Conservation (phyloP, 2,888 invertebrate genomes). For the Noctuana brunneofusca region DNA sequence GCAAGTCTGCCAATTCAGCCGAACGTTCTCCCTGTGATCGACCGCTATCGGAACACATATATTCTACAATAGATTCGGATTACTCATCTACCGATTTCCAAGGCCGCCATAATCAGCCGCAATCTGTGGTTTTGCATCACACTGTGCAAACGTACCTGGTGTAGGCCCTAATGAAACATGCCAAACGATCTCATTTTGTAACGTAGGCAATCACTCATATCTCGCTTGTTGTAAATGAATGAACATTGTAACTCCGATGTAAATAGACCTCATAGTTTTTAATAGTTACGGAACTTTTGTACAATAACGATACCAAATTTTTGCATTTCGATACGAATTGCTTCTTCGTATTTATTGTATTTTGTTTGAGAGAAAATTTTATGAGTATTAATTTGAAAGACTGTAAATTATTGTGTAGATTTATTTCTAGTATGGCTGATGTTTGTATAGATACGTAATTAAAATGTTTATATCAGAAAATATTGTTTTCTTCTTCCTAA, state of each 20-base stretch:
- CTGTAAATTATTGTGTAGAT: conserved; percentile 81
- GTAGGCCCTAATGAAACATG: conserved; percentile 52
- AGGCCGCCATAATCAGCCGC: conserved; percentile 69
- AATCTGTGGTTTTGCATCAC: conserved; percentile 76
- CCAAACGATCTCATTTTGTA: conserved; percentile 70
- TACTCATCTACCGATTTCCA: conserved; percentile 86
- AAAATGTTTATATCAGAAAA: conserved; percentile 74
- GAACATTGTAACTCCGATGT: conserved; percentile 63
- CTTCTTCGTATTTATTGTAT: conserved; percentile 78
- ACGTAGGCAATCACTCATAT: conserved; percentile 63
- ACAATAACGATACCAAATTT: conserved; percentile 82
- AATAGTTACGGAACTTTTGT: conserved; percentile 74
- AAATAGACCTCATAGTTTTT: conserved; percentile 65
- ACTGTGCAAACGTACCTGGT: conserved; percentile 80
- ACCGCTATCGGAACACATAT: conserved; percentile 93
- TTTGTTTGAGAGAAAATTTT: conserved; percentile 67
- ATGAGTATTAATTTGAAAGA: conserved; percentile 81
- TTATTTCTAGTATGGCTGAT: conserved; percentile 72
- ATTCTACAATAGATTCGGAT: conserved; percentile 94
- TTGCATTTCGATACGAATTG: conserved; percentile 75
- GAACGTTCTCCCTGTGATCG: conserved; percentile 85
- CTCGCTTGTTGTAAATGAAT: conserved; percentile 61
- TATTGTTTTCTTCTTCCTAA: conserved; percentile 39
- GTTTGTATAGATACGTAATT: conserved; percentile 80
- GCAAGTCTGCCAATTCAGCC: conserved; percentile 78